These are phyloP conservation scores for Drosophila pseudotakahashii DNA, from an alignment of 2,888 invertebrate genomes.

Conservation along the genomic window DNA sequence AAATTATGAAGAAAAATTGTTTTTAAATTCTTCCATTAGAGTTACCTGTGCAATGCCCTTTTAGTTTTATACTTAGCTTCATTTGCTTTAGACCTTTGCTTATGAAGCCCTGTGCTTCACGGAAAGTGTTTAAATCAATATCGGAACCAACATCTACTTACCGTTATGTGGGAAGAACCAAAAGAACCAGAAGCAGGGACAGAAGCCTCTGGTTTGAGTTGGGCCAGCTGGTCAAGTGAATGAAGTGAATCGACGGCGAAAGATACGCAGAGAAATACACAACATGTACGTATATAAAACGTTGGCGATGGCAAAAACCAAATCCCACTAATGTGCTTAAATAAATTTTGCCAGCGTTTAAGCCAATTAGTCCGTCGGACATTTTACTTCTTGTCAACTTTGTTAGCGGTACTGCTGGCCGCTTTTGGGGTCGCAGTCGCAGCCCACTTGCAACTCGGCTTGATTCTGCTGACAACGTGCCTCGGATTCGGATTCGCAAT, in stretches of 20 bases:
- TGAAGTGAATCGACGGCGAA: constrained; percentile 4
- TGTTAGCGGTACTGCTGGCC: constrained; percentile 64
- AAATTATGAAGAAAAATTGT: no score
- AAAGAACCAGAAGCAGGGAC: constrained; percentile 29
- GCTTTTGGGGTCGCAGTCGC: constrained; percentile 30
- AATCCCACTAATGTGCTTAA: constrained; percentile 82
- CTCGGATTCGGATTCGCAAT: constrained; percentile 45
- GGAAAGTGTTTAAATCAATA: constrained; percentile 61
- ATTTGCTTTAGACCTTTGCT: neutral
- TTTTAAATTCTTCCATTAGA: no score
- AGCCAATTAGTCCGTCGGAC: constrained; percentile 84
- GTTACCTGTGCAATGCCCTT: no score
- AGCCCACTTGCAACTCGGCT: constrained; percentile 70
- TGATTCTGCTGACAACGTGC: constrained; percentile 71
- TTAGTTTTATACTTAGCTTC: no score
- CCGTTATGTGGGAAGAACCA: constrained; percentile 59
- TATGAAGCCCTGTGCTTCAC: no score
- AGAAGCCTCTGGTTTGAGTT: constrained; percentile 7
- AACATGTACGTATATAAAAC: constrained; percentile 8
- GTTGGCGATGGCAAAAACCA: constrained; percentile 66
- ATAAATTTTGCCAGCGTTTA: constrained; percentile 80
- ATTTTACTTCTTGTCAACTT: constrained; percentile 83
- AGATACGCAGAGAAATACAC: constrained; percentile 22
- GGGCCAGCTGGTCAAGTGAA: constrained; percentile 59
- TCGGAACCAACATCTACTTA: constrained; percentile 33